Conservation (phyloP, 2,888 invertebrate species). For the Stenchaetothrips biformis region DNA sequence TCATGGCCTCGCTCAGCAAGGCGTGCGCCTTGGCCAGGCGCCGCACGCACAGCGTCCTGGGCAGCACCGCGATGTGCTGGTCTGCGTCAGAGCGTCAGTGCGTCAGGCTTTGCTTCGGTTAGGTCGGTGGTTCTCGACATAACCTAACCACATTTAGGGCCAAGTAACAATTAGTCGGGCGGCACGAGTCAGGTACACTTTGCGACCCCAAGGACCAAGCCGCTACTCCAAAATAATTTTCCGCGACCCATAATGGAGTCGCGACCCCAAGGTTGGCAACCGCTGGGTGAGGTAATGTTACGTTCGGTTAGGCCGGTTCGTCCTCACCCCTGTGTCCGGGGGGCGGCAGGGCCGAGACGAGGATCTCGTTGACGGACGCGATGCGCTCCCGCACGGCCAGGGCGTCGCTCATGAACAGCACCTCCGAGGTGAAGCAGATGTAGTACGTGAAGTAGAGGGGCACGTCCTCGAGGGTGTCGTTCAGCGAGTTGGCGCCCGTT, state of each 20-base stretch:
- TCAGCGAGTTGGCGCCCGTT: not conserved
- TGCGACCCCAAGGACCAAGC: too few species aligned
- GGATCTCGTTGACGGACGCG: conserved; percentile 2
- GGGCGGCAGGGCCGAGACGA: not conserved
- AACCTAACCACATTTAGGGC: too few species aligned
- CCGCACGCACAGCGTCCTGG: not conserved
- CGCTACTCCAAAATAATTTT: too few species aligned
- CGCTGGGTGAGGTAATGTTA: too few species aligned
- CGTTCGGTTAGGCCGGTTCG: too few species aligned
- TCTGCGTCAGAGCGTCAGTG: not conserved
- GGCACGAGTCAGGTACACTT: too few species aligned
- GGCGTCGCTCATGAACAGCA: not conserved
- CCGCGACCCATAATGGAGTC: too few species aligned
- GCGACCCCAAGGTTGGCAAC: too few species aligned
- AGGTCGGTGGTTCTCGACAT: too few species aligned
- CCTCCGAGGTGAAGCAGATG: not conserved
- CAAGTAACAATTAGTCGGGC: too few species aligned
- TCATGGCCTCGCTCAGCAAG: not conserved
- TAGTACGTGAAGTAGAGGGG: conserved; percentile 3
- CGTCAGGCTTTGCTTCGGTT: too few species aligned
- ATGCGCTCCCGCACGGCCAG: not conserved
- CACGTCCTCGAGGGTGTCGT: not conserved
- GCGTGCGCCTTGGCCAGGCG: conserved; percentile 10
- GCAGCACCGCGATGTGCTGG: not conserved
- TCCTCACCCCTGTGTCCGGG: not conserved